Percentiles rank a stretch among this genome's conserved stretches.
Evolutionary conservation across 2,888 invertebrate species (phyloP).

Genomic region (Agonopterix subpropinquella): DNA sequence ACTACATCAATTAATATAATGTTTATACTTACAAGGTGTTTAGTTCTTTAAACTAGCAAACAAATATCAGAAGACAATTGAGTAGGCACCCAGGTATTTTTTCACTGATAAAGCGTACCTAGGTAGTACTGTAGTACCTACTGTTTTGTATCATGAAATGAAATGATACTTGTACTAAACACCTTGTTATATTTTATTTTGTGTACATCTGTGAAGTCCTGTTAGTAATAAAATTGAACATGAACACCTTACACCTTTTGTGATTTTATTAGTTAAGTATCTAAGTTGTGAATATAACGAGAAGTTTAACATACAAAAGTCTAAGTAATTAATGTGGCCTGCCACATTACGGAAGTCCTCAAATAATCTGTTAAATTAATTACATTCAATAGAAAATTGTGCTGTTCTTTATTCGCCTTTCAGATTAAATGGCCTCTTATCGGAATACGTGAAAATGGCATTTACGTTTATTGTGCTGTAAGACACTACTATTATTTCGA

Average conservation of each 20-base stretch:
- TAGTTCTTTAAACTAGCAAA: too few relatives aligned
- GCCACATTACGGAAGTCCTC: slow-evolving; percentile 32
- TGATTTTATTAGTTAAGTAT: neutral
- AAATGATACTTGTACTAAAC: neutral
- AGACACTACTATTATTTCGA: too few relatives aligned
- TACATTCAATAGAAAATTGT: neutral
- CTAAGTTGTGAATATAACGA: neutral
- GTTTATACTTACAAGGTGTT: too few relatives aligned
- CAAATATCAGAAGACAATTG: too few relatives aligned
- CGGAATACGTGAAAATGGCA: too few relatives aligned
- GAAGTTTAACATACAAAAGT: slow-evolving; percentile 3
- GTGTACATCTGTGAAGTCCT: neutral
- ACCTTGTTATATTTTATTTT: neutral
- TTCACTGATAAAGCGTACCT: too few relatives aligned
- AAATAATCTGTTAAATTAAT: slow-evolving; percentile 6
- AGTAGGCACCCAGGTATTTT: too few relatives aligned
- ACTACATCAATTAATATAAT: too few relatives aligned
- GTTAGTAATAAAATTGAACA: slow-evolving; percentile 1
- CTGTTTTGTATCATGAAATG: too few relatives aligned
- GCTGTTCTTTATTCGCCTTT: neutral
- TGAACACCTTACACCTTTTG: slow-evolving; percentile 1
- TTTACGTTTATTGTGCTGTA: too few relatives aligned
- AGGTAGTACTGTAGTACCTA: too few relatives aligned
- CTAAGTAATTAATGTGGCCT: slow-evolving; percentile 23
- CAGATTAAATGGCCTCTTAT: neutral